These are phyloP conservation scores for Zootoca vivipara DNA, from an alignment of 2,113 vertebrate genomes.

Conservation along the genomic window DNA sequence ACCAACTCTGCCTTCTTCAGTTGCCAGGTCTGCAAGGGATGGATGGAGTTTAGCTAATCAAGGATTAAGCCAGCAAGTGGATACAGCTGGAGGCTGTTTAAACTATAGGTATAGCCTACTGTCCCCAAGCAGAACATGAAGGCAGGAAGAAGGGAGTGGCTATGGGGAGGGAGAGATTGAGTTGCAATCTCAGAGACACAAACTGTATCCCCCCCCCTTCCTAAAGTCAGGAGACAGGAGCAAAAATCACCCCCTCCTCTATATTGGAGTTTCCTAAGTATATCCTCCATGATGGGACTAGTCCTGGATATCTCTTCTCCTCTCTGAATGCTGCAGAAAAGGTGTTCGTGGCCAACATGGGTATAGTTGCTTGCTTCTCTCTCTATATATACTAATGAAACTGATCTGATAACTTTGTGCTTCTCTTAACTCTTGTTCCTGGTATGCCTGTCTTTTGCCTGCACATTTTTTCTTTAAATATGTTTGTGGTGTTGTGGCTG, in stretches of 20 bases:
- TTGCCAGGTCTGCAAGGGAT: not conserved
- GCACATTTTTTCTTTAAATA: not conserved
- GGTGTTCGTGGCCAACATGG: not conserved
- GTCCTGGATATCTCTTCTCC: not conserved
- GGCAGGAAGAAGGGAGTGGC: not conserved
- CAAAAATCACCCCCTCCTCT: no score
- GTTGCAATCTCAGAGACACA: not conserved
- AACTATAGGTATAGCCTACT: not conserved
- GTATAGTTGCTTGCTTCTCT: not conserved
- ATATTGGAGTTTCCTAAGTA: no score
- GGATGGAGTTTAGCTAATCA: not conserved
- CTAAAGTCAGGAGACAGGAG: no score
- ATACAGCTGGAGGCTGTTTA: not conserved
- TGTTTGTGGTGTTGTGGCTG: not conserved
- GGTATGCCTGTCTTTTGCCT: not conserved
- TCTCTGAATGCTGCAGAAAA: not conserved
- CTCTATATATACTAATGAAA: not conserved
- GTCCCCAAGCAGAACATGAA: not conserved
- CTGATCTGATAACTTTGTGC: not conserved
- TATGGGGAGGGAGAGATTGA: no score
- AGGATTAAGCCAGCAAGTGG: not conserved
- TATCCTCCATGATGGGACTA: not conserved
- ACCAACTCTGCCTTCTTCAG: not conserved
- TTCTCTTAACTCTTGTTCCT: not conserved
- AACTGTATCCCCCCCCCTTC: no score